These are phyloP conservation scores for Catharus bicknelli DNA, from an alignment of 2,113 vertebrate genomes.

Conservation along the genomic window DNA sequence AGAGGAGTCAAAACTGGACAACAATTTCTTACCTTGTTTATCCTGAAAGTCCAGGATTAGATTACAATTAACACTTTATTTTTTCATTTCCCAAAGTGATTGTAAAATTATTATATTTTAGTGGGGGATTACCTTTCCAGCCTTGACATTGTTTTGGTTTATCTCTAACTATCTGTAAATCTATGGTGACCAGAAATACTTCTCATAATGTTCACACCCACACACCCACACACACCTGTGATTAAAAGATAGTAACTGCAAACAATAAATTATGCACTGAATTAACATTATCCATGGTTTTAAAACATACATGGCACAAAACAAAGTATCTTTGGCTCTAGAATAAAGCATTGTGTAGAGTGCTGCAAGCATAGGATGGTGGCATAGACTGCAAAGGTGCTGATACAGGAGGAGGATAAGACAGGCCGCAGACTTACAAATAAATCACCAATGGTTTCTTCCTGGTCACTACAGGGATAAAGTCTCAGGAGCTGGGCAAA, in stretches of 20 bases:
- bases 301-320: background rate
- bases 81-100: background rate
- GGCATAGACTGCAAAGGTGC: background rate
- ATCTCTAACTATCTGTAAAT: background rate
- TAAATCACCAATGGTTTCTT: background rate
- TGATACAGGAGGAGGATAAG: background rate
- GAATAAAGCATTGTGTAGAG: background rate
- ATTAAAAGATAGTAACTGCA: background rate
- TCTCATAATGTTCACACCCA: background rate
- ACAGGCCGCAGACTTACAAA: background rate
- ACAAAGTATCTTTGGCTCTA: background rate
- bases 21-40: background rate
- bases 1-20: background rate
- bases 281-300: background rate
- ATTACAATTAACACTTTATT: background rate
- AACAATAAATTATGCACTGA: background rate
- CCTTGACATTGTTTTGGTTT: background rate
- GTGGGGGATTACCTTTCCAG: accelerated
- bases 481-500: background rate
- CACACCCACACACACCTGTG: background rate
- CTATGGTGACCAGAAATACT: background rate
- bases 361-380: background rate
- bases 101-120: background rate
- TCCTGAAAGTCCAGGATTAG: background rate
- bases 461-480: background rate